Percentiles rank a stretch among this genome's conserved stretches.
These are phyloP conservation scores for Dasyurus viverrinus DNA, from an alignment of 2,113 vertebrate genomes.

Conservation along the genomic window DNA sequence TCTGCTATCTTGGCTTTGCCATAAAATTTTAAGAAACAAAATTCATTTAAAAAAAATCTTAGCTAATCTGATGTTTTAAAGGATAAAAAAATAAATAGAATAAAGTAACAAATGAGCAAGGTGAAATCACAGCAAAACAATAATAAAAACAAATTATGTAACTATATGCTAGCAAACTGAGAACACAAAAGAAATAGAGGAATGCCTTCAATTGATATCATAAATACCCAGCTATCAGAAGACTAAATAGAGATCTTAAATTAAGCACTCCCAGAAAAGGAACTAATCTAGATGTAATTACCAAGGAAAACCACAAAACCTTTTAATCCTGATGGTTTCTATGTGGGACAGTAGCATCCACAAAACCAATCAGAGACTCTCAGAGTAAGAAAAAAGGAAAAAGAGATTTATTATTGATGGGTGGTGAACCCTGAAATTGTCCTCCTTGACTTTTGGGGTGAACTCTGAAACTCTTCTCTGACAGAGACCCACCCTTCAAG, in stretches of 20 bases:
- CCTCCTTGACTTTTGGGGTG: too few relatives aligned
- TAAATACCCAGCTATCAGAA: not conserved
- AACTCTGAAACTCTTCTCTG: too few relatives aligned
- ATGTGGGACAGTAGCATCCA: too few relatives aligned
- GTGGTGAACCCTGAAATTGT: too few relatives aligned
- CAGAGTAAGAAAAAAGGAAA: too few relatives aligned
- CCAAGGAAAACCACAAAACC: not conserved
- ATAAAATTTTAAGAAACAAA: not conserved
- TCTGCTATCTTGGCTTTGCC: too few relatives aligned
- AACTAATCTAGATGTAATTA: not conserved
- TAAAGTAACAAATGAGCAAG: not conserved
- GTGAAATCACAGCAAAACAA: not conserved
- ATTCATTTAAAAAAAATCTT: not conserved
- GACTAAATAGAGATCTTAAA: not conserved
- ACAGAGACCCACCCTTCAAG: too few relatives aligned
- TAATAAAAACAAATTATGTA: not conserved
- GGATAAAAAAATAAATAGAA: not conserved
- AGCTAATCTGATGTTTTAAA: not conserved
- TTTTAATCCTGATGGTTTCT: not conserved
- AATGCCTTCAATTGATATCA: not conserved
- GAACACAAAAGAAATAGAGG: not conserved
- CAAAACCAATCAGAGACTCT: too few relatives aligned
- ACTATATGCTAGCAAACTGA: not conserved
- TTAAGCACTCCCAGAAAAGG: not conserved
- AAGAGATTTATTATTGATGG: too few relatives aligned